These are phyloP conservation scores for Leucosticte australis DNA, from an alignment of 2,113 vertebrate genomes.

Conservation along the genomic window DNA sequence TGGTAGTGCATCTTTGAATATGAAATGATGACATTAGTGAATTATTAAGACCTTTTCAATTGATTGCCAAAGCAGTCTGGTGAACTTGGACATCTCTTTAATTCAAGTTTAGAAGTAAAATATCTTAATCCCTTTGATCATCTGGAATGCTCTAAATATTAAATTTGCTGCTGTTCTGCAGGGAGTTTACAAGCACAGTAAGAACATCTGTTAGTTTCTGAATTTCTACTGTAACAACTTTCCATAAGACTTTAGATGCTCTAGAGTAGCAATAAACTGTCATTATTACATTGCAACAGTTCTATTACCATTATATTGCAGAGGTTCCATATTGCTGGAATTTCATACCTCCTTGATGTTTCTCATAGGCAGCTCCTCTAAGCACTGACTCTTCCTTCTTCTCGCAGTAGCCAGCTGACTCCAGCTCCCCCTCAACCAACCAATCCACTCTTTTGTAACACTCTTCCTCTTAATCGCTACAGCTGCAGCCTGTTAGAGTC, in stretches of 20 bases:
- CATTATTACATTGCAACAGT: too few relatives aligned
- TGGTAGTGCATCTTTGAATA: background rate
- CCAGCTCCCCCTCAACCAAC: too few relatives aligned
- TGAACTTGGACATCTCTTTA: background rate
- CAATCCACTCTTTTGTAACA: too few relatives aligned
- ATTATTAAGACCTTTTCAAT: background rate
- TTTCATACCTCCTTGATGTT: too few relatives aligned
- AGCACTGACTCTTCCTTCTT: too few relatives aligned
- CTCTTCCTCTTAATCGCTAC: too few relatives aligned
- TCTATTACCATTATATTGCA: too few relatives aligned
- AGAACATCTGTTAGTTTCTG: background rate
- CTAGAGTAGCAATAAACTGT: background rate
- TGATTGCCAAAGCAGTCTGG: background rate
- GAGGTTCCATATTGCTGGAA: too few relatives aligned
- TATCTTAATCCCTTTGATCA: background rate
- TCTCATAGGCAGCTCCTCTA: too few relatives aligned
- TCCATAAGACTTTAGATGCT: accelerated
- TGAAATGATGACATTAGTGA: background rate
- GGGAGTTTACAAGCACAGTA: background rate
- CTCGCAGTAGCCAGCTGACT: too few relatives aligned
- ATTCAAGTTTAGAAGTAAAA: background rate
- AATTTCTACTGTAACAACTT: background rate
- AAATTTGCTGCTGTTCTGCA: background rate
- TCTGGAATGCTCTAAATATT: background rate
- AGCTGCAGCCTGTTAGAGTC: too few relatives aligned